Percentiles rank a stretch among this genome's conserved stretches.
phyloP scores from a whole-genome alignment of 2,888 invertebrate genomes.

The Falcaria lacertinaria region DNA sequence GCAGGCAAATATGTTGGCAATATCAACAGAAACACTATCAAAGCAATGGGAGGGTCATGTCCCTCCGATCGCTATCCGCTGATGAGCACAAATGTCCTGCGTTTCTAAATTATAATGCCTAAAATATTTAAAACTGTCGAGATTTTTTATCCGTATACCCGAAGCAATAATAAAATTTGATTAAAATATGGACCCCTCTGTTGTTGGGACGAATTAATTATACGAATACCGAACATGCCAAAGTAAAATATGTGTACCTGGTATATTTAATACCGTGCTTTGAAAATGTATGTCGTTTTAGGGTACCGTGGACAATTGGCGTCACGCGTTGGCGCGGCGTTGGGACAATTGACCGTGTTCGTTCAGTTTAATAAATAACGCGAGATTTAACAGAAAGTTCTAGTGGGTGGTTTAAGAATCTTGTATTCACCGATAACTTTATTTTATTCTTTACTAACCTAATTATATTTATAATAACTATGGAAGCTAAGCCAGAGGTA shows the following conservation, averaged over 20 bases:
- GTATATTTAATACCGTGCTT: conserved; percentile 31
- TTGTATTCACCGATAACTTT: too few species aligned
- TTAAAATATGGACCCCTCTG: conserved; percentile 63
- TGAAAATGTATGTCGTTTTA: conserved; percentile 13
- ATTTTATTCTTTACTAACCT: too few species aligned
- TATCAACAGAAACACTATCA: conserved; percentile 25
- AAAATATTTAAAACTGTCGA: conserved; percentile 39
- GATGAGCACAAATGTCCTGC: conserved; percentile 47
- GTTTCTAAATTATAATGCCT: conserved; percentile 45
- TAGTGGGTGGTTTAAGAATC: too few species aligned
- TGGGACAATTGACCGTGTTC: too few species aligned
- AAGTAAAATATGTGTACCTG: conserved; percentile 44
- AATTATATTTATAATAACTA: too few species aligned
- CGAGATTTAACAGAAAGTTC: too few species aligned
- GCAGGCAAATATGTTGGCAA: conserved; percentile 18
- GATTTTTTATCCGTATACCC: conserved; percentile 49
- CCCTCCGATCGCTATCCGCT: conserved; percentile 37
- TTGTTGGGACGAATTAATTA: conserved; percentile 62
- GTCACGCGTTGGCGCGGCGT: too few species aligned
- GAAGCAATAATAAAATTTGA: conserved; percentile 61
- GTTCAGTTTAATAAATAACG: too few species aligned
- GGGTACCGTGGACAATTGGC: too few species aligned
- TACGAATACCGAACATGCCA: conserved; percentile 57
- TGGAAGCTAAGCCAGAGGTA: too few species aligned
- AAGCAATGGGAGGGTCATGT: conserved; percentile 29